Evolutionary conservation across 2,113 vertebrate genomes (phyloP).

Genomic region (Cettia cetti): DNA sequence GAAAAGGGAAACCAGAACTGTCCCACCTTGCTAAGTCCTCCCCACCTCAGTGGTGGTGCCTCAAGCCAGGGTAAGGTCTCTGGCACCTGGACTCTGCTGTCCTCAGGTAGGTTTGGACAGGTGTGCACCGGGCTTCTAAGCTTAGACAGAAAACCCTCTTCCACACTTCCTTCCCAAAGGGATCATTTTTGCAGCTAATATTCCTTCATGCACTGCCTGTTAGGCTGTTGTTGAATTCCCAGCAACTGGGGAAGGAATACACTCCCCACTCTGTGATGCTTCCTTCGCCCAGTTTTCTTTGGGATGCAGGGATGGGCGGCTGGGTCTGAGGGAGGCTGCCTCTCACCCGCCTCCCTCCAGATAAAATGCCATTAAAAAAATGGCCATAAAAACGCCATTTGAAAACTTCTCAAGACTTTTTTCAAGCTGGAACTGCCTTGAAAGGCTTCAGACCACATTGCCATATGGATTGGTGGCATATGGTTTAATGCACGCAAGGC

Average conservation of each 20-base stretch:
- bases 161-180: not conserved
- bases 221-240: not conserved
- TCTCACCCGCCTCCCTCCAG: not conserved
- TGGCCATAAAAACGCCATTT: not conserved
- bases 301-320: not conserved
- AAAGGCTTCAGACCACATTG: not conserved
- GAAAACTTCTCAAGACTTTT: not conserved
- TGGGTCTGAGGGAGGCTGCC: not conserved
- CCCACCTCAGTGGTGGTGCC: not conserved
- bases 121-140: not conserved
- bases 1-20: not conserved
- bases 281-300: rapidly evolving
- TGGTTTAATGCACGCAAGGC: not conserved
- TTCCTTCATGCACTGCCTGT: not conserved
- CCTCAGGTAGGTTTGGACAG: not conserved
- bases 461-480: not conserved
- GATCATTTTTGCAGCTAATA: not conserved
- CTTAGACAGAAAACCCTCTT: not conserved
- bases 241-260: not conserved
- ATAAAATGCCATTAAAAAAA: not conserved
- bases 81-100: not conserved
- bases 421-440: not conserved
- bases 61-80: rapidly evolving
- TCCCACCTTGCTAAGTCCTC: not conserved
- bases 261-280: rapidly evolving